A percentile compares a stretch with the other conserved stretches of the same genome.
Conservation (phyloP, 2,888 invertebrate genomes). For the Drosophila subsilvestris region DNA sequence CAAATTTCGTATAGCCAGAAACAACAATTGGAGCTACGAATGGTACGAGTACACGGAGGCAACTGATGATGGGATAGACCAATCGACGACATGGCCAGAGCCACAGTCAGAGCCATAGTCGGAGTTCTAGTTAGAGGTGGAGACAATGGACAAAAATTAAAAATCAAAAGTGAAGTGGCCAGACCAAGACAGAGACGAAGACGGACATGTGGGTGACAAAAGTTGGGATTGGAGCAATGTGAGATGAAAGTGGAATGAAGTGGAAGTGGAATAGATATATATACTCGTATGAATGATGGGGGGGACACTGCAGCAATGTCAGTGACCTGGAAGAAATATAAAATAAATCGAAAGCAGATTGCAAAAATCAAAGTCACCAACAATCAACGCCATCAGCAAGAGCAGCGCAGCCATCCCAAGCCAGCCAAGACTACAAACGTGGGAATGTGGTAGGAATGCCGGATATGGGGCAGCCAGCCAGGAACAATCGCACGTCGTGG, state of each 20-base stretch:
- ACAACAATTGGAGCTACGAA: constrained; percentile 38
- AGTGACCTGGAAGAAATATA: constrained; percentile 73
- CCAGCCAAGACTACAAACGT: constrained; percentile 29
- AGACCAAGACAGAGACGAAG: constrained; percentile 19
- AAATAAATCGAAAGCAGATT: constrained; percentile 76
- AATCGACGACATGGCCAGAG: background rate
- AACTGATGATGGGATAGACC: background rate
- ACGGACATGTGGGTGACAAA: constrained; percentile 32
- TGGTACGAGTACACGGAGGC: constrained; percentile 5
- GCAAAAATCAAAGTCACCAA: constrained; percentile 75
- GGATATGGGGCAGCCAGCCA: constrained; percentile 5
- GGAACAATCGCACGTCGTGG: constrained; percentile 18
- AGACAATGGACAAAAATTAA: constrained; percentile 69
- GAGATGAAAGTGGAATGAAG: too few species aligned
- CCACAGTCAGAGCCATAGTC: background rate
- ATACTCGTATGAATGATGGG: background rate
- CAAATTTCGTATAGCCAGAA: constrained; percentile 59
- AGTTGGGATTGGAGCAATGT: background rate
- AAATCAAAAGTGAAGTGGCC: constrained; percentile 47
- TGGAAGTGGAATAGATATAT: constrained; percentile 4
- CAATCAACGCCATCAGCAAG: constrained; percentile 60
- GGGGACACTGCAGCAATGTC: constrained; percentile 56
- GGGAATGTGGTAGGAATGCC: background rate
- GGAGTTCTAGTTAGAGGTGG: background rate
- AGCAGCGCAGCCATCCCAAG: constrained; percentile 1